Base-by-base conservation (phyloP, 2,888 invertebrate genomes). In the Chalcosyrphus nemorum region DNA sequence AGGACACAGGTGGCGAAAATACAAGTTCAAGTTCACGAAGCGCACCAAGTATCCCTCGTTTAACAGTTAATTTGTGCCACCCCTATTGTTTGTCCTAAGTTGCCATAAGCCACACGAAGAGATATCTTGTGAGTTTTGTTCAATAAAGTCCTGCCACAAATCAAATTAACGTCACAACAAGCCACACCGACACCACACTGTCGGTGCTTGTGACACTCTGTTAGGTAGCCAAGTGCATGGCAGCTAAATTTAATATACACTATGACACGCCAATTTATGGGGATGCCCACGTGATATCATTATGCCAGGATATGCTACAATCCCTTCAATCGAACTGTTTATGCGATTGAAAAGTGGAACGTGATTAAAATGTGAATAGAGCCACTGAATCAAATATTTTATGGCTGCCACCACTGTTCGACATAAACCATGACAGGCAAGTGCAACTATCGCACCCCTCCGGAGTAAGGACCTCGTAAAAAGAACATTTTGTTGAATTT, bases 281-380 rank as follows among this genome's bases (percentile, higher is more conserved):
- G 47, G 27, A 32, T 21, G 32, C 52, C 45, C 65, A 43, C 50
- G 57, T 66, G 27, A 56, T 41, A 65, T 45, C 57, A 74, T 65
- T 74, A 66, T 29, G 13, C 13, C 24, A 32, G 27, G 50, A 21
- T 52, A 29, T 13, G 52, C 27, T 11, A 24, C 29, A 75, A 70
- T 50, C 50, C 50, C 50, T 76, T 57, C 63, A 71, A 66, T 82
- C 15, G 65, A 61, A 77, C 45, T 41, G 66, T 77, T 77, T 77
- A 77, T 72, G 38, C 71, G 65, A 77, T 82, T 77, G 77, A 81
- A 81, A 77, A 57, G 32, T 21, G 27, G 47, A 43, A 81, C 81
- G 81, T 76, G 81, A 70, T 65, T 63, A 57, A 76, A 76, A 81
- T 81, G 54, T 54, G 56, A 81, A 81, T 35, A 52, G 19, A 15